Conservation (phyloP, 2,797 vertebrate species). For the Chiloscyllium punctatum region DNA sequence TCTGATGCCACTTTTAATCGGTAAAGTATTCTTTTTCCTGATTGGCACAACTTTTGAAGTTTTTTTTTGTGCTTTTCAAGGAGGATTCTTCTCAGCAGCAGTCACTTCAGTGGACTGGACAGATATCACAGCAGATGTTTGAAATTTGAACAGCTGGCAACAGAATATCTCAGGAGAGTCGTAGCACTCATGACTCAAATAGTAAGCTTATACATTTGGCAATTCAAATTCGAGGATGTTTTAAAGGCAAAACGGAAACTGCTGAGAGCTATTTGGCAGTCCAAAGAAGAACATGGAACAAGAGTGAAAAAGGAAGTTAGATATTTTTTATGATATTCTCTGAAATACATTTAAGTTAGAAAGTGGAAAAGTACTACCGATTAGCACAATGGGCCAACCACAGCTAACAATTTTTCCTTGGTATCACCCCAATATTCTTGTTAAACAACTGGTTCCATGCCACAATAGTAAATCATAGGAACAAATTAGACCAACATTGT, state of each 20-base stretch:
- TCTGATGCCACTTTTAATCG: not conserved
- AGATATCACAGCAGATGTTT: not conserved
- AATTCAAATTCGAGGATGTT: not conserved
- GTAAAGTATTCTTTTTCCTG: not conserved
- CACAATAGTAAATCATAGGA: not conserved
- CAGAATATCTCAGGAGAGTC: not conserved
- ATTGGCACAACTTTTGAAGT: not conserved
- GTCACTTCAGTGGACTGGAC: not conserved
- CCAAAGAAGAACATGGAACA: not conserved
- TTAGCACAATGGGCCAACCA: not conserved
- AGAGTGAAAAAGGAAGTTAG: not conserved
- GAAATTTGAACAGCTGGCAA: not conserved
- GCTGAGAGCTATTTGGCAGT: not conserved
- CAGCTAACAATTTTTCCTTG: not conserved
- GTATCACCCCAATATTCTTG: not conserved
- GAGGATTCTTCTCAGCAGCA: not conserved
- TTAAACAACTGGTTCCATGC: not conserved
- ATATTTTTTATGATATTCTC: too few relatives aligned
- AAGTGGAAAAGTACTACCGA: not conserved
- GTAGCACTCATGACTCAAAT: not conserved
- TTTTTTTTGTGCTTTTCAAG: not conserved
- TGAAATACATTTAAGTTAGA: not conserved
- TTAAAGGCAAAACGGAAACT: not conserved
- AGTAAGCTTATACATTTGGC: not conserved
- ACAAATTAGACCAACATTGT: not conserved